A percentile compares a stretch with the other conserved stretches of the same genome.
Evolutionary conservation across 2,113 vertebrate species (phyloP).

Genomic region (Dunckerocampus dactyliophorus): DNA sequence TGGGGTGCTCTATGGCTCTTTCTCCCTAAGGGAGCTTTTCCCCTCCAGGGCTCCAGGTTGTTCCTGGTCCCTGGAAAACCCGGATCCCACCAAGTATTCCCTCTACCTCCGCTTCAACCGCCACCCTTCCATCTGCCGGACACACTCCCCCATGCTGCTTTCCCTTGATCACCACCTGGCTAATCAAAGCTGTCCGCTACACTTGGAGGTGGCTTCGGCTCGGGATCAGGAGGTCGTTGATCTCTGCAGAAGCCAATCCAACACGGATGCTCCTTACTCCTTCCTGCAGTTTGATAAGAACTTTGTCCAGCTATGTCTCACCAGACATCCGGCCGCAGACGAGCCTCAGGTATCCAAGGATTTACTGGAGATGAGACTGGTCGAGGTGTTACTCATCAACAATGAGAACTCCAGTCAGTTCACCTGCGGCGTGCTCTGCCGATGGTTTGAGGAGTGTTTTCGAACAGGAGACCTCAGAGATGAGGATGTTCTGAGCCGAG

Average conservation of each 20-base stretch:
- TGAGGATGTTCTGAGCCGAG: conserved; percentile 43
- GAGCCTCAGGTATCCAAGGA: conserved; percentile 71
- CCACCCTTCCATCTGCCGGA: conserved; percentile 85
- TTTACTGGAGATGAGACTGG: conserved; percentile 85
- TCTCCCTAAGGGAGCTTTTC: conserved; percentile 97
- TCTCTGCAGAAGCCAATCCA: conserved; percentile 75
- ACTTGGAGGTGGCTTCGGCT: conserved; percentile 50
- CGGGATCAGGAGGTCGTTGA: conserved; percentile 78
- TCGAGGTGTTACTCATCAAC: conserved; percentile 95
- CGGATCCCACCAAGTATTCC: conserved; percentile 97
- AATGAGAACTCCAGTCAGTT: conserved; percentile 99
- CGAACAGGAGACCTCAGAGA: conserved; percentile 65
- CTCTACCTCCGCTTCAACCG: conserved; percentile 95
- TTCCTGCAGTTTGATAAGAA: conserved; percentile 98
- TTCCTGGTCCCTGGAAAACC: conserved; percentile 98
- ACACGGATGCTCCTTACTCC: conserved; percentile 74
- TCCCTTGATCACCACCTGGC: conserved; percentile 92
- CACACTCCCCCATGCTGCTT: conserved; percentile 89
- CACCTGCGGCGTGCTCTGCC: conserved; percentile 93
- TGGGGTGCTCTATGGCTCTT: conserved; percentile 96
- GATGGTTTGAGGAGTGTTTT: conserved; percentile 95
- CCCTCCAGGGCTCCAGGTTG: conserved; percentile 87
- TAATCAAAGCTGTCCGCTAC: conserved; percentile 89
- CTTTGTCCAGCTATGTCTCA: conserved; percentile 92
- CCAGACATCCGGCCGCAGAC: conserved; percentile 45